These are phyloP conservation scores for Didymodactylos carnosus DNA, from an alignment of 2,888 invertebrate species.

Conservation along the genomic window DNA sequence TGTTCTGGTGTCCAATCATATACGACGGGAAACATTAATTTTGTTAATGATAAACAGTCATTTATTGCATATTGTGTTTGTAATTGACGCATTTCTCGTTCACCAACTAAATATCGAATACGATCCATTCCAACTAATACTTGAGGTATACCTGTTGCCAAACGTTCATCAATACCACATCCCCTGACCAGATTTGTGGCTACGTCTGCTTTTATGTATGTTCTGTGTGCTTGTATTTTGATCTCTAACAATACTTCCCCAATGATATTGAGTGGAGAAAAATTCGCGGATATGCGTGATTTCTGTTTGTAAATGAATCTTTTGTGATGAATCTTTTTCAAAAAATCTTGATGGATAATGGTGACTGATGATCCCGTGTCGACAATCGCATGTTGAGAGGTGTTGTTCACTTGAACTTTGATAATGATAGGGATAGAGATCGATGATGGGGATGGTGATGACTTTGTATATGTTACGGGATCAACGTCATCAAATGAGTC, in stretches of 20 bases:
- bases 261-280: neutral
- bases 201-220: neutral
- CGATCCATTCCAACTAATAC: no score
- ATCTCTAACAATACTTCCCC: neutral
- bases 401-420: neutral
- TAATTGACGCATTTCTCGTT: no score
- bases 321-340: neutral
- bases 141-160: no score
- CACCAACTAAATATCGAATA: no score
- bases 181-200: neutral
- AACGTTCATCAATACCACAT: no score
- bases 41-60: no score
- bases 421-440: neutral
- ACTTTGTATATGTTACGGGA: neutral
- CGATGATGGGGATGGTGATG: neutral
- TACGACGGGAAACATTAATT: no score
- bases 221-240: neutral
- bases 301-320: neutral
- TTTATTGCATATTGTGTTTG: no score
- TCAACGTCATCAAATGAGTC: neutral
- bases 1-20: no score
- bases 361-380: neutral
- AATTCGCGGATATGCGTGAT: neutral
- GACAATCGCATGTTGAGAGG: neutral
- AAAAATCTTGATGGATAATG: neutral